phyloP scores from a whole-genome alignment of 2,888 invertebrate genomes.

The Limnephilus lunatus region DNA sequence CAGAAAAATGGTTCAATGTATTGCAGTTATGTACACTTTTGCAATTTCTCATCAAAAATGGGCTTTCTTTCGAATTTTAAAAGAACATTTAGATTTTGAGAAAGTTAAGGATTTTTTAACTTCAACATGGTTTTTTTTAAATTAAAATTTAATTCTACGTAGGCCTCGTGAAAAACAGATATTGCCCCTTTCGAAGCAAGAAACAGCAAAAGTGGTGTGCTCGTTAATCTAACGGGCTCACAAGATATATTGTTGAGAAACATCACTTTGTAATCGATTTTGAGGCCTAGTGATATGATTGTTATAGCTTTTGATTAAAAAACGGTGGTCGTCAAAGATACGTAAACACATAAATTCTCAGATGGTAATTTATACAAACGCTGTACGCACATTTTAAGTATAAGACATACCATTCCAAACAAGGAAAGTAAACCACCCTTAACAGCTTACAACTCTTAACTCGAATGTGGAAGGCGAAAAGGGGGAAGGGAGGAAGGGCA shows the following conservation, averaged over 20 bases:
- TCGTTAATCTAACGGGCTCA: neutral
- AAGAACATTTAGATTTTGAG: too few relatives aligned
- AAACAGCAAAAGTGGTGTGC: too few relatives aligned
- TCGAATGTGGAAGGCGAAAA: neutral
- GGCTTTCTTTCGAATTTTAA: too few relatives aligned
- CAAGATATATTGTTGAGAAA: neutral
- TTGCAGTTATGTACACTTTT: neutral
- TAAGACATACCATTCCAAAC: conserved; percentile 37
- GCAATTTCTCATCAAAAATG: too few relatives aligned
- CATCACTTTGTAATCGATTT: neutral
- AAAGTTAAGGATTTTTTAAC: too few relatives aligned
- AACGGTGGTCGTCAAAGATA: neutral
- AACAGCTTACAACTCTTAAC: conserved; percentile 46
- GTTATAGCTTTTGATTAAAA: neutral
- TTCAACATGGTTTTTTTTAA: too few relatives aligned
- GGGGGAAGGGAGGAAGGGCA: neutral
- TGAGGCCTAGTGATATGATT: neutral
- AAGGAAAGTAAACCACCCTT: conserved; percentile 38
- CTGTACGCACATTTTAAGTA: conserved; percentile 6
- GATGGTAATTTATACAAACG: neutral
- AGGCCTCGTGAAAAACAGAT: too few relatives aligned
- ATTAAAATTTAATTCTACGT: too few relatives aligned
- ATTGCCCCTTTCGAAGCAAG: too few relatives aligned
- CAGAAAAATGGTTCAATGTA: neutral
- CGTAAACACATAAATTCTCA: neutral